Evolutionary conservation across 1,140 invertebrate species (phyloP).

Genomic region (Lutraria rhynchaena): DNA sequence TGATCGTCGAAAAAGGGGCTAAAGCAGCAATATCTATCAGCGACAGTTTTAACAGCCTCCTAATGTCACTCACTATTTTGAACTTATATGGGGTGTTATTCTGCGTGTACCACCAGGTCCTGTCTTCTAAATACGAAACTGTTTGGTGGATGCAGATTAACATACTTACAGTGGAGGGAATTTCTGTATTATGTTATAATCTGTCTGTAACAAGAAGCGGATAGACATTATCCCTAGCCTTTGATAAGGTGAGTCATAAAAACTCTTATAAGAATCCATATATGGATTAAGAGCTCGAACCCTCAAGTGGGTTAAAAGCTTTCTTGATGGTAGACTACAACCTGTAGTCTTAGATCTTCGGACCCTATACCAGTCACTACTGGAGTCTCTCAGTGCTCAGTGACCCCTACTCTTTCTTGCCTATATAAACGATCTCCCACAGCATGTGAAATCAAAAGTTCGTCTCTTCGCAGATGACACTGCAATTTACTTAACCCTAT

Average conservation of each 20-base stretch:
- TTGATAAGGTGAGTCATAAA: conserved; percentile 13
- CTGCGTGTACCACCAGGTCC: no score
- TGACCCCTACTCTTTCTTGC: conserved; percentile 52
- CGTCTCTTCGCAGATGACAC: conserved; percentile 53
- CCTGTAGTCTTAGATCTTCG: neutral
- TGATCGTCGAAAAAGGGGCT: no score
- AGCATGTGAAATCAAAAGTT: neutral
- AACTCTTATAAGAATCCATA: neutral
- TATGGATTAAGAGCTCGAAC: neutral
- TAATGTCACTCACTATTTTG: no score
- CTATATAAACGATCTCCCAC: conserved; percentile 46
- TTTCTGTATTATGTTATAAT: no score
- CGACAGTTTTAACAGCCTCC: no score
- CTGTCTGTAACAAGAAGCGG: neutral
- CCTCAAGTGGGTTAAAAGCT: conserved; percentile 8
- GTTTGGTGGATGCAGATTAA: no score
- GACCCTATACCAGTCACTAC: neutral
- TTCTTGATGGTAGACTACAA: neutral
- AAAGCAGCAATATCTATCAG: no score
- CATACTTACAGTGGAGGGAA: no score
- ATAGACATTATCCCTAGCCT: conserved; percentile 16
- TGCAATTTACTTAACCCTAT: no score
- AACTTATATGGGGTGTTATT: no score
- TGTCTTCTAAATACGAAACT: no score
- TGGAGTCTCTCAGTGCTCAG: conserved; percentile 42